A percentile compares a stretch with the other conserved stretches of the same genome.
phyloP scores from a whole-genome alignment of 2,888 invertebrate genomes.

The Erynnis tages region DNA sequence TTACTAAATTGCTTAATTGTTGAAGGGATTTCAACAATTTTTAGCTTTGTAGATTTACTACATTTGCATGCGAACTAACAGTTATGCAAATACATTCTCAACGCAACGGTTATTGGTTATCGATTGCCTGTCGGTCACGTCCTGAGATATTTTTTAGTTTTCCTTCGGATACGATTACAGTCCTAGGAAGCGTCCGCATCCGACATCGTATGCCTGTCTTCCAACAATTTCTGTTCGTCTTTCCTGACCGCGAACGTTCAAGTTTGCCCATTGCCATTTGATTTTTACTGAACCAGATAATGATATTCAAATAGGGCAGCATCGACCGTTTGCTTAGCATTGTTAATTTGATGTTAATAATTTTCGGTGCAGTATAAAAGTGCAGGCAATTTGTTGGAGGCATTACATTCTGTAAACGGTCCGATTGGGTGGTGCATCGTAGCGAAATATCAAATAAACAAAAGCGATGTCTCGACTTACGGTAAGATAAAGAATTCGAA shows the following conservation, averaged over 20 bases:
- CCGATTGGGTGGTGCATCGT: conserved; percentile 51
- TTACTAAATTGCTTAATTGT: background rate
- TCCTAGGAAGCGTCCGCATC: conserved; percentile 34
- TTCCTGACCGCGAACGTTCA: background rate
- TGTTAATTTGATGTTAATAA: conserved; percentile 73
- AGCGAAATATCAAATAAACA: conserved; percentile 40
- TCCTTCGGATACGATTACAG: conserved; percentile 31
- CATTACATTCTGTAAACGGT: conserved; percentile 53
- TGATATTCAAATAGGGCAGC: conserved; percentile 74
- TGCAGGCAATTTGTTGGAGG: conserved; percentile 55
- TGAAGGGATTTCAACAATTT: background rate
- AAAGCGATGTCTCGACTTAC: conserved; percentile 69
- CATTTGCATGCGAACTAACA: conserved; percentile 2
- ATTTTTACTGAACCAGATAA: conserved; percentile 47
- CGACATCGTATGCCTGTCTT: conserved; percentile 16
- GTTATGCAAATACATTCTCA: conserved; percentile 1
- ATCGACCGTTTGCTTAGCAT: conserved; percentile 62
- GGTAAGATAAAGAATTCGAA: conserved; percentile 47
- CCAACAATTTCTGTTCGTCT: conserved; percentile 33
- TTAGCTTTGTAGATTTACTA: background rate
- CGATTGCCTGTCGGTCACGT: background rate
- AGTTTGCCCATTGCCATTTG: conserved; percentile 12
- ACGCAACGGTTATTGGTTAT: conserved; percentile 6
- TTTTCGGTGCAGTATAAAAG: conserved; percentile 74
- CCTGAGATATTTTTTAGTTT: background rate